Conservation (phyloP, 2,888 invertebrate species). For the Megastigmus dorsalis region DNA sequence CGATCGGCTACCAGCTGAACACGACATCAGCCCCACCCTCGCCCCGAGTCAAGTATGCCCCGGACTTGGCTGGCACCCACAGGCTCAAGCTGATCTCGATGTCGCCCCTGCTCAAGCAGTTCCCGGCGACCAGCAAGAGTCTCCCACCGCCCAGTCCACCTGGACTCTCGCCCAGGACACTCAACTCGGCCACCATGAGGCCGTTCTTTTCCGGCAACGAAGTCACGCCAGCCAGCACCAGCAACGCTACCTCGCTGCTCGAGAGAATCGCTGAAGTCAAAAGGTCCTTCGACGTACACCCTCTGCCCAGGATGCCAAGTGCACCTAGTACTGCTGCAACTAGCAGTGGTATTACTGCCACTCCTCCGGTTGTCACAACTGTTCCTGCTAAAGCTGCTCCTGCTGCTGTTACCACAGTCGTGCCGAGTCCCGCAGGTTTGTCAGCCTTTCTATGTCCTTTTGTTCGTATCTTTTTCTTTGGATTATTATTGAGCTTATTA, state of each 20-base stretch:
- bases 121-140: conserved; percentile 78
- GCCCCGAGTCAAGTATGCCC: conserved; percentile 83
- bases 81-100: conserved; percentile 78
- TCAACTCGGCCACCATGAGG: conserved; percentile 57
- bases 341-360: too few species aligned
- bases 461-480: too few species aligned
- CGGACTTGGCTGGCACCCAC: conserved; percentile 72
- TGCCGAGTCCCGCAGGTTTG: too few species aligned
- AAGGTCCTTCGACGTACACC: conserved; percentile 31
- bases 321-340: not conserved
- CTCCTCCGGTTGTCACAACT: too few species aligned
- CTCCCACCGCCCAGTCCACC: conserved; percentile 72
- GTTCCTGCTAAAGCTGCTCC: too few species aligned
- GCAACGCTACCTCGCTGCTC: conserved; percentile 14
- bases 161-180: conserved; percentile 66
- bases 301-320: conserved; percentile 27
- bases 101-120: conserved; percentile 77
- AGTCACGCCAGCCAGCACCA: conserved; percentile 2
- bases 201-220: conserved; percentile 60
- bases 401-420: too few species aligned
- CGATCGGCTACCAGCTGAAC: conserved; percentile 76
- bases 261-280: conserved; percentile 43
- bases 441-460: too few species aligned
- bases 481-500: too few species aligned
- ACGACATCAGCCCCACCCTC: conserved; percentile 86